Conservation (phyloP, 1,140 invertebrate species). For the Pseudachorutes palmiensis region DNA sequence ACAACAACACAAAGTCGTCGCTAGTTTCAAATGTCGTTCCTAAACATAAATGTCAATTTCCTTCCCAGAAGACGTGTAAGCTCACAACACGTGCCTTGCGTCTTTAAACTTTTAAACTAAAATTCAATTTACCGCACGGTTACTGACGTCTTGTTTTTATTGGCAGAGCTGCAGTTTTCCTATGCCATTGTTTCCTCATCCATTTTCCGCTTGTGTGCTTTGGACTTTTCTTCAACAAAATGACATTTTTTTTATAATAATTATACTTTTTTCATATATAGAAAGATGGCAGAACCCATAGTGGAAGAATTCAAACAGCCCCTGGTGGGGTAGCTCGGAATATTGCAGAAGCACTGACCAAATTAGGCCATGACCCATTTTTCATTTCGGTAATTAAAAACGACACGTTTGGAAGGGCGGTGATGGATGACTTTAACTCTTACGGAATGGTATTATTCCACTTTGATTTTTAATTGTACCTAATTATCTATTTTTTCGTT, state of each 20-base stretch:
- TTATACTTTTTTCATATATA: background rate
- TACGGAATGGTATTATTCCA: conserved; percentile 42
- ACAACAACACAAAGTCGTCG: no score
- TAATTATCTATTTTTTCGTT: background rate
- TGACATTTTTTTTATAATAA: background rate
- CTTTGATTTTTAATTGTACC: no score
- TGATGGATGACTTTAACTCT: conserved; percentile 42
- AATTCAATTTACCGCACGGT: no score
- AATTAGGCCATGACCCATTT: conserved; percentile 55
- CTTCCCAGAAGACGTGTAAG: no score
- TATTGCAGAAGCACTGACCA: conserved; percentile 71
- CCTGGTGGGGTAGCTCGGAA: conserved; percentile 68
- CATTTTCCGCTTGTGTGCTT: no score
- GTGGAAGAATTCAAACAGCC: conserved; percentile 52
- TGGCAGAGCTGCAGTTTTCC: conserved; percentile 3
- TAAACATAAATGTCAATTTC: no score
- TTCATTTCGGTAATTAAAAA: conserved; percentile 70
- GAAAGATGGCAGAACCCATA: conserved; percentile 69
- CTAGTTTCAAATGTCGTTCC: no score
- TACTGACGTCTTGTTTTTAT: no score
- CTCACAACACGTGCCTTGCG: no score
- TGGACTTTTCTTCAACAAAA: no score
- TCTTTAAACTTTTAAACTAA: no score
- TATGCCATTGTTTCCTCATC: no score
- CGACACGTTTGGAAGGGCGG: conserved; percentile 50